These are phyloP conservation scores for Noctua janthina DNA, from an alignment of 2,888 invertebrate genomes.

Conservation along the genomic window DNA sequence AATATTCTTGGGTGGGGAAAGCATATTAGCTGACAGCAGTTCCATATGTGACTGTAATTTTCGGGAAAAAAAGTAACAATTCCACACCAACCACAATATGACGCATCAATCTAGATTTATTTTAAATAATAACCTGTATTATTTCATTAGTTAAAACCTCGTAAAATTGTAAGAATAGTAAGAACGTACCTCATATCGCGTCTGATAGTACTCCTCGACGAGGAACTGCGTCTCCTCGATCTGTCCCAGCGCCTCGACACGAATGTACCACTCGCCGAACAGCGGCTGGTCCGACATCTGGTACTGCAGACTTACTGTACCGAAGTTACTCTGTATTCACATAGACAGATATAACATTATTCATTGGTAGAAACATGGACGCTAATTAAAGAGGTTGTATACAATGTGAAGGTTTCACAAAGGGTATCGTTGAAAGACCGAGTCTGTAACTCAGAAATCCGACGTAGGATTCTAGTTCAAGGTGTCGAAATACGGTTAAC, in stretches of 20 bases:
- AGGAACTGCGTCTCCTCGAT: slow-evolving; percentile 95
- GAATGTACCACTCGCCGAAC: slow-evolving; percentile 97
- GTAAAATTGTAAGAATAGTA: neutral
- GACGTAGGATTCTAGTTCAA: too few species aligned
- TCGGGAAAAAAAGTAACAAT: neutral
- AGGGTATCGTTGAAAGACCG: neutral
- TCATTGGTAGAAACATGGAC: neutral
- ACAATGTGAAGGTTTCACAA: neutral
- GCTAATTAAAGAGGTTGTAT: neutral
- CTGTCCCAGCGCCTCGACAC: slow-evolving; percentile 97
- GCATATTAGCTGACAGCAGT: neutral
- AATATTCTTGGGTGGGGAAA: neutral
- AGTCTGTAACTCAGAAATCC: neutral
- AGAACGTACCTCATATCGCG: slow-evolving; percentile 94
- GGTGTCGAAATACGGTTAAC: too few species aligned
- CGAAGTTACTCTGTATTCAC: slow-evolving; percentile 93
- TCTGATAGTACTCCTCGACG: slow-evolving; percentile 98
- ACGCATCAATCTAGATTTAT: neutral
- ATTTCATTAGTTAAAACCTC: neutral
- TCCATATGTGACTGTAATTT: neutral
- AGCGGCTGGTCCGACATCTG: slow-evolving; percentile 97
- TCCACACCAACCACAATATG: neutral
- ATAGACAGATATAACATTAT: neutral
- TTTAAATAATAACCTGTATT: neutral
- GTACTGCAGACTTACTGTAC: slow-evolving; percentile 97